These are phyloP conservation scores for Perdita meconis DNA, from an alignment of 2,888 invertebrate genomes.

Conservation along the genomic window DNA sequence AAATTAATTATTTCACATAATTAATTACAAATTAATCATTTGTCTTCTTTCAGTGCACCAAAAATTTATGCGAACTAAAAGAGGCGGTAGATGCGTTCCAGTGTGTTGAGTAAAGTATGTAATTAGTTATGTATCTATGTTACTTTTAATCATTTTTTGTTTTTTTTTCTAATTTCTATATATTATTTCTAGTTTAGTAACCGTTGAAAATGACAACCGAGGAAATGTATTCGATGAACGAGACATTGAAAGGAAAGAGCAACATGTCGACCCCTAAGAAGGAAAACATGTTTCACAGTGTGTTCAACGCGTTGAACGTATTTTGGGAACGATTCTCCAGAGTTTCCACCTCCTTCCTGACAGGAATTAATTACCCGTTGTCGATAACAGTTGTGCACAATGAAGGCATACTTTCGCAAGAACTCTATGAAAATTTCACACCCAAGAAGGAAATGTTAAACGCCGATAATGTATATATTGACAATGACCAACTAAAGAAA, in stretches of 20 bases:
- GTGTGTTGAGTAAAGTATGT: slow-evolving; percentile 67
- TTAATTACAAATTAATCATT: not conserved
- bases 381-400: slow-evolving; percentile 77
- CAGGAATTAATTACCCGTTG: slow-evolving; percentile 69
- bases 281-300: slow-evolving; percentile 67
- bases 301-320: slow-evolving; percentile 65
- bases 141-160: too few species aligned
- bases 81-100: slow-evolving; percentile 42
- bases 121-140: slow-evolving; percentile 56
- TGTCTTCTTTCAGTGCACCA: slow-evolving; percentile 41
- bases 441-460: slow-evolving; percentile 55
- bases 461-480: slow-evolving; percentile 25
- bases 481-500: slow-evolving; percentile 17
- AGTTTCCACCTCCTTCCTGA: slow-evolving; percentile 66
- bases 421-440: slow-evolving; percentile 71
- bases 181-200: slow-evolving; percentile 37
- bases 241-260: slow-evolving; percentile 36
- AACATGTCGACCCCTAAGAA: slow-evolving; percentile 60
- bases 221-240: slow-evolving; percentile 59
- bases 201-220: slow-evolving; percentile 33
- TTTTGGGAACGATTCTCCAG: slow-evolving; percentile 69
- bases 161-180: too few species aligned
- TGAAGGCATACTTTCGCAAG: slow-evolving; percentile 70
- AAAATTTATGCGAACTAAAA: slow-evolving; percentile 48
- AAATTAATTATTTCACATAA: too few species aligned